These are phyloP conservation scores for Notarius quadriscutis DNA, from an alignment of 2,113 vertebrate genomes.

Conservation along the genomic window DNA sequence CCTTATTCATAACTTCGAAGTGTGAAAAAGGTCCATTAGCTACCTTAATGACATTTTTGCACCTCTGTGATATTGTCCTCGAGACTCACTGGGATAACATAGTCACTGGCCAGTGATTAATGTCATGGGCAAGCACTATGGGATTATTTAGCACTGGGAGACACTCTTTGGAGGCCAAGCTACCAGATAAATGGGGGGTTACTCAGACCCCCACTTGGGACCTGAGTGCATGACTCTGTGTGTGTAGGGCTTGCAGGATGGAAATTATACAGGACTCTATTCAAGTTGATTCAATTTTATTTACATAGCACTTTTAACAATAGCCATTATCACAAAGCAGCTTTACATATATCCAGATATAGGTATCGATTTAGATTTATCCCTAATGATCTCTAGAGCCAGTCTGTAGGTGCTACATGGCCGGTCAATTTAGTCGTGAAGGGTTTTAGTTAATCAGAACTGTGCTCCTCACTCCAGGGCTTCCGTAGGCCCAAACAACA, in stretches of 20 bases:
- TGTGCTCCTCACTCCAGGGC: not conserved
- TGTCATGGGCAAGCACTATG: not conserved
- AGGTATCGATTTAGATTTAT: not conserved
- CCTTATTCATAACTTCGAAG: not conserved
- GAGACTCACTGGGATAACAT: not conserved
- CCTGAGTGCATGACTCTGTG: not conserved
- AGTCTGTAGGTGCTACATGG: not conserved
- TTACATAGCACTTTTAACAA: not conserved
- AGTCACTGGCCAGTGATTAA: not conserved
- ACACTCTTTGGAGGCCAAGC: not conserved
- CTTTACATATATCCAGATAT: not conserved
- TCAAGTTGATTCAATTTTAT: not conserved
- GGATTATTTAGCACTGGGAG: too few relatives aligned
- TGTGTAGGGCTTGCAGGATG: too few relatives aligned
- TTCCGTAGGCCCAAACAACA: not conserved
- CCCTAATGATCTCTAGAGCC: not conserved
- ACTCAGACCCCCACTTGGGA: not conserved
- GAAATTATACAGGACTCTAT: too few relatives aligned
- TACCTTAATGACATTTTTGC: not conserved
- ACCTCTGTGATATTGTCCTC: not conserved
- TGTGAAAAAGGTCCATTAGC: not conserved
- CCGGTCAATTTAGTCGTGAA: not conserved
- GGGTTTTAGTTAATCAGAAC: not conserved
- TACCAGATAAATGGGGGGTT: not conserved
- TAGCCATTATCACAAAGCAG: not conserved